Evolutionary conservation across 1,140 invertebrate species (phyloP), one percentile per base, ranked within the genome.

Genomic region (Papilio dardanus): DNA sequence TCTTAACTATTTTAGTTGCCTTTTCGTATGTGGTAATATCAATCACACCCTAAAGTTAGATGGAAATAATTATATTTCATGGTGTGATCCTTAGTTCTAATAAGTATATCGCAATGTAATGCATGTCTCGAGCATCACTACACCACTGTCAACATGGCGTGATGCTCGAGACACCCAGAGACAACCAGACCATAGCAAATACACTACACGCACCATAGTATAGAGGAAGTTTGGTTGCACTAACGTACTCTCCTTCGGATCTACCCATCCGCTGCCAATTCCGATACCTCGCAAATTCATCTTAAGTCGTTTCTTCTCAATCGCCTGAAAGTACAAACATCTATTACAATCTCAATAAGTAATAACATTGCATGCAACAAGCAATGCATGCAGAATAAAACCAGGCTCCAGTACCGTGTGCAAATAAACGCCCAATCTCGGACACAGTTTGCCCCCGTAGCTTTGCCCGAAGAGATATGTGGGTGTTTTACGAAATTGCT

Each of bases 231-330:
- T 74, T 7, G 88, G 84, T 76, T 88, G 85, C 7, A 82, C 78
- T 73, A 88, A 80, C 30, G 81, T 79, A 65, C 86, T 91, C 66
- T 91, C 87, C 75, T 86, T 92, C 0, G 96, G 96, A 42, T 96
- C 95, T 37, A 97, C 96, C 96, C 96, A 97, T 0, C 96, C 95
- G 83, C 97, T 96, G 3, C 96, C 97, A 54, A 97, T 93, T 3
- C 94, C 96, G 19, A 97, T 94, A 19, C 96, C 96, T 84, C 94
- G 95, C 68, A 97, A 95, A 81, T 96, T 96, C 81, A 95, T 95
- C 50, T 94, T 91, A 3, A 97, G 92, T 35, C 91, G 91, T 35
- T 94, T 95, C 30, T 88, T 88, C 76, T 94, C 82, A 54, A 96
- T 94, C 12, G 95, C 95, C 96, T 96, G 82, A 69, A 92, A 86